Conservation (phyloP, 2,888 invertebrate genomes). For the Xanthorhoe spadicearia region DNA sequence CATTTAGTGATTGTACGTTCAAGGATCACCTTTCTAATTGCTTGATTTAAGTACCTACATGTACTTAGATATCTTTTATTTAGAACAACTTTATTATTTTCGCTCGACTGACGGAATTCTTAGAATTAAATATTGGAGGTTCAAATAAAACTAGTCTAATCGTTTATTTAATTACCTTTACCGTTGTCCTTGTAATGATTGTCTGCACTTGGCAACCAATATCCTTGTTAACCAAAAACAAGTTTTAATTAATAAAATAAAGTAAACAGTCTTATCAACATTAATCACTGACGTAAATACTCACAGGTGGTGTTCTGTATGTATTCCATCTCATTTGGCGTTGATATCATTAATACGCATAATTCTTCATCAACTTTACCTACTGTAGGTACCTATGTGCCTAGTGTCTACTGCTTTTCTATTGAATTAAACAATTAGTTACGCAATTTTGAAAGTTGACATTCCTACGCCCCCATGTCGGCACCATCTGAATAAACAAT, state of each 20-base stretch:
- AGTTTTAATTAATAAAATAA: neutral
- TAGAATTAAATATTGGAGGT: too few relatives aligned
- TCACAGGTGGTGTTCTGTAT: neutral
- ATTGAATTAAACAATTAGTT: conserved; percentile 14
- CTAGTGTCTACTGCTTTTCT: neutral
- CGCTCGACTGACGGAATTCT: too few relatives aligned
- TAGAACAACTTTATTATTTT: too few relatives aligned
- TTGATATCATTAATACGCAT: neutral
- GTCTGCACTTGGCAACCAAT: neutral
- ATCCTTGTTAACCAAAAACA: neutral
- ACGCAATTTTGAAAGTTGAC: conserved; percentile 15
- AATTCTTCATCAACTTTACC: neutral
- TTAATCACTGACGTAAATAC: neutral
- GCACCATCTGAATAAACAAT: conserved; percentile 29
- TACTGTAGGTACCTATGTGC: too few relatives aligned
- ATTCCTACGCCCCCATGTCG: conserved; percentile 8
- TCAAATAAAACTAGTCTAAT: too few relatives aligned
- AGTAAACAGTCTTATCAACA: neutral
- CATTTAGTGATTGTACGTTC: too few relatives aligned
- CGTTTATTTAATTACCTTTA: too few relatives aligned
- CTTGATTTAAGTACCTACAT: too few relatives aligned
- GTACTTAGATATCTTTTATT: too few relatives aligned
- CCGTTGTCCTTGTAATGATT: neutral
- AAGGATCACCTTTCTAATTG: neutral
- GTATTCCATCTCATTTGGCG: neutral